Evolutionary conservation across 2,797 vertebrate species (phyloP).

Genomic region (Botia almorhae): DNA sequence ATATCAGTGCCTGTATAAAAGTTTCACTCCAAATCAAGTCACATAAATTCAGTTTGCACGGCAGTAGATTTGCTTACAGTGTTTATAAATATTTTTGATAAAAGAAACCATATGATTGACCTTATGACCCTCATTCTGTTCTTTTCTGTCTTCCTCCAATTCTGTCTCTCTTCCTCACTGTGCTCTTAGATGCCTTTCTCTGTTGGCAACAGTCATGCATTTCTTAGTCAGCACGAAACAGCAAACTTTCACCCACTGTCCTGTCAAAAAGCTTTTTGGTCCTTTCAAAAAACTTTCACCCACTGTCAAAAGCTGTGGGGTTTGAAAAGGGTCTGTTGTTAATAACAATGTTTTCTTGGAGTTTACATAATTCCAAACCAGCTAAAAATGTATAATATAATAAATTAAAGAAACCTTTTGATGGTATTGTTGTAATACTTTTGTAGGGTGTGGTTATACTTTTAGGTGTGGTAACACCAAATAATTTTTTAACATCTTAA

Average conservation of each 20-base stretch:
- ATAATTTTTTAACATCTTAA: no score
- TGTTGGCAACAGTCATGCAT: slow-evolving; percentile 12
- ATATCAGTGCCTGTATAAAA: neutral
- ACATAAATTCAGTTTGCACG: neutral
- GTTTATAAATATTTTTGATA: neutral
- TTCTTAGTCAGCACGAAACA: slow-evolving; percentile 39
- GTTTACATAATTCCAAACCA: neutral
- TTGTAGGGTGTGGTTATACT: no score
- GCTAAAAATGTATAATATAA: neutral
- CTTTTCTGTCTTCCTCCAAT: slow-evolving; percentile 19
- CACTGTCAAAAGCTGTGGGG: neutral
- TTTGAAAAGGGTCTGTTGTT: slow-evolving; percentile 16
- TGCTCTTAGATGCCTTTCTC: slow-evolving; percentile 5
- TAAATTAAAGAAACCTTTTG: neutral
- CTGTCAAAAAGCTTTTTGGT: no score
- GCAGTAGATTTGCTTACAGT: neutral
- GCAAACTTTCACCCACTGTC: slow-evolving; percentile 26
- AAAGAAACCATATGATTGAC: neutral
- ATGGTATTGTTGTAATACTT: no score
- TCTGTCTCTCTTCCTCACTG: slow-evolving; percentile 32
- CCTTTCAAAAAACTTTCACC: slow-evolving; percentile 14
- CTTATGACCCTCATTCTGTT: slow-evolving; percentile 4
- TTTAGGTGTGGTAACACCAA: no score
- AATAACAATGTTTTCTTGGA: slow-evolving; percentile 3
- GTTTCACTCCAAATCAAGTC: neutral